Percentiles rank a stretch among this genome's conserved stretches.
Evolutionary conservation across 2,797 vertebrate species (phyloP).

Genomic region (Tarsius wallacei): DNA sequence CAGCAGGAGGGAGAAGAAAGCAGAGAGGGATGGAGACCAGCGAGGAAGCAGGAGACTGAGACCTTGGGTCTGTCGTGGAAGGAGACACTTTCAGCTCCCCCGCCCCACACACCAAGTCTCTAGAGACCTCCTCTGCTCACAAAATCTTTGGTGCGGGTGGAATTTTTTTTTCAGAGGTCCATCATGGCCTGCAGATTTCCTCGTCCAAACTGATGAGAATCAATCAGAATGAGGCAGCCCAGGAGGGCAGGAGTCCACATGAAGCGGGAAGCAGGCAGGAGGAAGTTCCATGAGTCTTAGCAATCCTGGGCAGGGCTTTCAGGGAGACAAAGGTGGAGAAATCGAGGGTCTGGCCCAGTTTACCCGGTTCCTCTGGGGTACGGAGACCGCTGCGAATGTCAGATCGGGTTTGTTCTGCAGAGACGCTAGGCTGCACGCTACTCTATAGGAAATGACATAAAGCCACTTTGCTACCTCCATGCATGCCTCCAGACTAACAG

Average conservation of each 20-base stretch:
- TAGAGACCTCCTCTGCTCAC: background rate
- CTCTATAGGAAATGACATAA: background rate
- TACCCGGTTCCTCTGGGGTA: too few species aligned
- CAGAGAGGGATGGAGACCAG: background rate
- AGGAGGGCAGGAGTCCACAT: background rate
- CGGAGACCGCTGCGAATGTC: too few species aligned
- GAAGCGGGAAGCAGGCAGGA: background rate
- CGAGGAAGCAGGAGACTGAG: too few species aligned
- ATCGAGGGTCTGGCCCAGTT: background rate
- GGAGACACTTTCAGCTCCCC: background rate
- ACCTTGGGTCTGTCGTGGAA: background rate
- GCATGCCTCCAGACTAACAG: background rate
- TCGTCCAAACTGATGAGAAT: background rate
- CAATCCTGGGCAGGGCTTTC: background rate
- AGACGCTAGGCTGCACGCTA: background rate
- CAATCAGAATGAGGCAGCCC: background rate
- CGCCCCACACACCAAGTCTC: too few species aligned
- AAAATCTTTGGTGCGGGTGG: background rate
- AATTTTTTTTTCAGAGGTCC: background rate
- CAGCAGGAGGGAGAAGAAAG: background rate
- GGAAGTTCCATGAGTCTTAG: background rate
- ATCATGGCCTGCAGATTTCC: background rate
- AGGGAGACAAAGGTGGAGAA: background rate
- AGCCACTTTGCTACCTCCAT: background rate
- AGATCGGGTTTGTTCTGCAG: background rate